A percentile compares a stretch with the other conserved stretches of the same genome.
These are phyloP conservation scores for Drosophila meridiana DNA, from an alignment of 2,888 invertebrate genomes.

Conservation along the genomic window DNA sequence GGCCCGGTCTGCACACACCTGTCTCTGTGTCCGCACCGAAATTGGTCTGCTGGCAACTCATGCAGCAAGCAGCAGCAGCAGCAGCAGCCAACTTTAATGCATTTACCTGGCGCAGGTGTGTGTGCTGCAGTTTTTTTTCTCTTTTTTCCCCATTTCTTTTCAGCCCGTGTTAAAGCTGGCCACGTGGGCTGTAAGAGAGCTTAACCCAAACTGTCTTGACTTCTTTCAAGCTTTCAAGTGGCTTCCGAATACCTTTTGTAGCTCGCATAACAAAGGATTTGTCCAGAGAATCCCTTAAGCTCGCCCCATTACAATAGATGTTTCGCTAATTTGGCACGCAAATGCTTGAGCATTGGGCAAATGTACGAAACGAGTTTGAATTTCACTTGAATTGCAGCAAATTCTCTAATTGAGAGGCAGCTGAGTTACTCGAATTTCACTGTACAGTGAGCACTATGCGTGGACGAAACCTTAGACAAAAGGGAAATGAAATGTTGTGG, in stretches of 20 bases:
- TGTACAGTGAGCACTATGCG: background rate
- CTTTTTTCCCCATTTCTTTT: background rate
- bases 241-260: background rate
- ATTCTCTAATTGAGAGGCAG: background rate
- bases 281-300: constrained; percentile 7
- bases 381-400: constrained; percentile 2
- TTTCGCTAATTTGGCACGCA: background rate
- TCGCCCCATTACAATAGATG: background rate
- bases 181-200: background rate
- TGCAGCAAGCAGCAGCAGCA: background rate
- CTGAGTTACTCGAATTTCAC: background rate
- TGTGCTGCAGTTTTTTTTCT: background rate
- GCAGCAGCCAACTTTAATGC: constrained; percentile 19
- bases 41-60: constrained; percentile 31
- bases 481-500: background rate
- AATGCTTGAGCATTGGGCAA: background rate
- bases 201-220: constrained; percentile 2
- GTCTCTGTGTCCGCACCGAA: background rate
- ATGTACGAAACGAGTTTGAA: background rate
- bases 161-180: constrained; percentile 5
- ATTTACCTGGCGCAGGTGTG: constrained; percentile 7
- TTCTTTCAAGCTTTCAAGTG: constrained; percentile 27
- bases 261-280: constrained; percentile 19
- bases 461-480: background rate
- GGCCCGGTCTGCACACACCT: constrained; percentile 4